Base-by-base conservation (phyloP, 1,140 invertebrate genomes). In the Drosophila malerkotliana region DNA sequence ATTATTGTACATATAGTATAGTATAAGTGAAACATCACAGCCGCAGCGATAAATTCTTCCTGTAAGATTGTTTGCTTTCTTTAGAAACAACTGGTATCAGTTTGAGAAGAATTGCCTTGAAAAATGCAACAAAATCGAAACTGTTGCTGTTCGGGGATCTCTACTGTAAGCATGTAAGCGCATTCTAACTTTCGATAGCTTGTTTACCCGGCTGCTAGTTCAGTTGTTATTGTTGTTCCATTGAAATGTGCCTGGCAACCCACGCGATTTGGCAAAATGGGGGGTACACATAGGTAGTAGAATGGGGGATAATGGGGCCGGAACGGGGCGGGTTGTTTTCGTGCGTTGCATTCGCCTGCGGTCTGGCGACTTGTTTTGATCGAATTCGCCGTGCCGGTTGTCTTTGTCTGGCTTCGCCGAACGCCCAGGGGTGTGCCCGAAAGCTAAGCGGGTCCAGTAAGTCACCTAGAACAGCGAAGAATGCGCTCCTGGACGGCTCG, bases 331-430 rank as follows among this genome's bases (percentile, higher is more conserved):
- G 61, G 72, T 72, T 79, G 63, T 82, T 85, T 84, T 77, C 72
- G 66, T 58, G 54, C 58, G 53, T 68, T 77, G 74, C 67, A 62
- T 30, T 72, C 51, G 60, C 14, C 53, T 57, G 37, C 24, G 32
- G 48, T 63, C 44, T 49, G 47, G 41, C 63, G 61, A 78, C 81
- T 82, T 87, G 83, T 87, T 87, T 79, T 78, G 74, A 72, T 87
- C 74, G 28, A 75, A 61, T 68, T 72, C 55, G 59, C 48, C 45
- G 54, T 12, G 24, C 26, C 45, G 66, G 18, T 5, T 32, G 49
- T 18, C 54, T 52, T 73, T 80, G 57, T 76, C 39, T 55, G 53
- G 52, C 57, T 72, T 61, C 49, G 56, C 34, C 10, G 18, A 49
- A 37, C 14, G 8, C 3, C 7, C 81, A 85, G 64, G 18, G 56